These are phyloP conservation scores for Drosophila watanabei DNA, from an alignment of 1,140 invertebrate species.

Conservation along the genomic window DNA sequence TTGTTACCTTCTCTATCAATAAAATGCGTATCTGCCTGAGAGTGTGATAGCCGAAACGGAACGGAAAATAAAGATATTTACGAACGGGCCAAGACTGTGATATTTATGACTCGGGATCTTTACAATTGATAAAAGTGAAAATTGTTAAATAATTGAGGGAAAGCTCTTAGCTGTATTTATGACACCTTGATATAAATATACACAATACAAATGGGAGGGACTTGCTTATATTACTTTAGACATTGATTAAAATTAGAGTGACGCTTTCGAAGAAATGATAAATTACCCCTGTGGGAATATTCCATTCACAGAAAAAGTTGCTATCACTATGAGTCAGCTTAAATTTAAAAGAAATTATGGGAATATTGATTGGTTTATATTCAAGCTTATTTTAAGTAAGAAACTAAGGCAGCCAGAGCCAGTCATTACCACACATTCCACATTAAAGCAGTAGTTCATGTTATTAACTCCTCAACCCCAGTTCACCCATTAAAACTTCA, in stretches of 20 bases:
- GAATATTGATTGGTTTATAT: neutral
- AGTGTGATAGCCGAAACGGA: slow-evolving; percentile 7
- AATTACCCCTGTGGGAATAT: slow-evolving; percentile 1
- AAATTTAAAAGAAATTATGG: neutral
- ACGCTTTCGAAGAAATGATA: neutral
- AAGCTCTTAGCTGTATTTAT: neutral
- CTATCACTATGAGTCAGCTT: neutral
- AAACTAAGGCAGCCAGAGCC: neutral
- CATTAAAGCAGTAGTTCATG: neutral
- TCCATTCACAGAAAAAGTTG: neutral
- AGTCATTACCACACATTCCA: neutral
- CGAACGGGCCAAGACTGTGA: slow-evolving; percentile 7
- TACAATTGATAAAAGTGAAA: neutral
- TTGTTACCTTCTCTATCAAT: slow-evolving; percentile 22
- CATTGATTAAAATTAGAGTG: slow-evolving; percentile 5
- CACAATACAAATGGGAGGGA: neutral
- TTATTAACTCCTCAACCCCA: neutral
- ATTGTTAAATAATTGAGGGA: slow-evolving; percentile 28
- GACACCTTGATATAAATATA: neutral
- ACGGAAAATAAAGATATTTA: slow-evolving; percentile 31
- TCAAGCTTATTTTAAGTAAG: neutral
- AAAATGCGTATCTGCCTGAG: slow-evolving; percentile 12
- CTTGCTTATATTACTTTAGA: neutral
- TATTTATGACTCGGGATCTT: slow-evolving; percentile 25
- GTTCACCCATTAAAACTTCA: slow-evolving; percentile 28